Evolutionary conservation across 2,888 invertebrate species (phyloP), one percentile per base, ranked within the genome.

Genomic region (Hydrotaea diabolus): DNA sequence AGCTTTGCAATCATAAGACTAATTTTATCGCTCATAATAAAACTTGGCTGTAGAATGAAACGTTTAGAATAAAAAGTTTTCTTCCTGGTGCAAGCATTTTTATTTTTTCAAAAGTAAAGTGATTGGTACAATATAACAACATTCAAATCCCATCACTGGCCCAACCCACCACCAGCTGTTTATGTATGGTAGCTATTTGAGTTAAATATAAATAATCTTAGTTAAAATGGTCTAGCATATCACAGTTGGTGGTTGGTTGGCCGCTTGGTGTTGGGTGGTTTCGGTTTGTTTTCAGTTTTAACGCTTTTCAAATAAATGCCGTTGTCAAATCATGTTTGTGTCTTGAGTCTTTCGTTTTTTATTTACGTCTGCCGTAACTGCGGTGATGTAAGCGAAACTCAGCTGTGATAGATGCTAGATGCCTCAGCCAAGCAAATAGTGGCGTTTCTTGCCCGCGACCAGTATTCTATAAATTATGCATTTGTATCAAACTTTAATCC

Each of bases 401-500:
- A 49, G 55, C 53, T 36, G 39, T 57, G 36, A 59, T 23, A 57
- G n/a, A 26, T n/a, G 31, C n/a, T 43, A n/a, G n/a, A n/a, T n/a
- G n/a, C n/a, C n/a, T n/a, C n/a, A n/a, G n/a, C n/a, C n/a, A 57
- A 55, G 36, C 36, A 73, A 21, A 73, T 57, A 57, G 13, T 81
- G 55, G 19, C 36, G 71, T 78, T 76, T 19, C 66, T 9, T 23
- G 39, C 39, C 62, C 7, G 74, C 53, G 39, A 57, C 59, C 43
- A 80, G 8, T 78, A 81, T 81, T 85, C 59, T 81, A 62, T 62
- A 62, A 39, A 57, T 64, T 71, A 31, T 64, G 36, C 15, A 23
- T 53, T 62, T 31, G 31, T 62, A 15, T 11, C 17, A 15, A 49
- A 39, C 49, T n/a, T n/a, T 15, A 72, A 73, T 81, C 66, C 75